A percentile compares a stretch with the other conserved stretches of the same genome.
Conservation (phyloP, 2,797 vertebrate genomes). For the Ptychadena robeensis region DNA sequence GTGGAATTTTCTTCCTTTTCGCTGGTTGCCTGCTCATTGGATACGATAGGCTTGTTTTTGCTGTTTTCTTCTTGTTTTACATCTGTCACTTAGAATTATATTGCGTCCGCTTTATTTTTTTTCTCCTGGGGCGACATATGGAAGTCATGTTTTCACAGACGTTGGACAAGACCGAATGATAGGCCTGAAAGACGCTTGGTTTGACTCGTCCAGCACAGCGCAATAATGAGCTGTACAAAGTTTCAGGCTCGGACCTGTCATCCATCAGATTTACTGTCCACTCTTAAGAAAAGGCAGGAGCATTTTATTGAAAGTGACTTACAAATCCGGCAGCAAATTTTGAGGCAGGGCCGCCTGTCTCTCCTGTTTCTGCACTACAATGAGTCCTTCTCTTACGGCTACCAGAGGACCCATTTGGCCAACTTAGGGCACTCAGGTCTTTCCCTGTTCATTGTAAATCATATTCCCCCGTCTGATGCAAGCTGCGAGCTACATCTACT, state of each 20-base stretch:
- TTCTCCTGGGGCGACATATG: slow-evolving; percentile 40
- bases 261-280: slow-evolving; percentile 66
- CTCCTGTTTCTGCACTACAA: slow-evolving; percentile 26
- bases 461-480: neutral
- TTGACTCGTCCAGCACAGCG: neutral
- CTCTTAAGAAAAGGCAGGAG: slow-evolving; percentile 63
- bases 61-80: neutral
- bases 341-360: slow-evolving; percentile 46
- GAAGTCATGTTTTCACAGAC: slow-evolving; percentile 38
- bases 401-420: slow-evolving; percentile 63
- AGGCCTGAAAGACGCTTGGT: neutral
- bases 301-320: slow-evolving; percentile 71
- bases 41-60: neutral
- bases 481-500: neutral
- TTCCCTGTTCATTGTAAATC: slow-evolving; percentile 23
- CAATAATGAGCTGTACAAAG: slow-evolving; percentile 66
- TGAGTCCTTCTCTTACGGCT: slow-evolving; percentile 58
- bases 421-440: slow-evolving; percentile 48
- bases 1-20: neutral
- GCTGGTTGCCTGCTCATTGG: neutral
- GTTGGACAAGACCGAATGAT: slow-evolving; percentile 52
- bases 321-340: slow-evolving; percentile 73
- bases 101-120: neutral
- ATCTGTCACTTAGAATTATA: slow-evolving; percentile 28
- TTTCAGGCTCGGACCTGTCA: slow-evolving; percentile 61